Evolutionary conservation across 2,888 invertebrate genomes (phyloP).

Genomic region (Dasypolia templi): DNA sequence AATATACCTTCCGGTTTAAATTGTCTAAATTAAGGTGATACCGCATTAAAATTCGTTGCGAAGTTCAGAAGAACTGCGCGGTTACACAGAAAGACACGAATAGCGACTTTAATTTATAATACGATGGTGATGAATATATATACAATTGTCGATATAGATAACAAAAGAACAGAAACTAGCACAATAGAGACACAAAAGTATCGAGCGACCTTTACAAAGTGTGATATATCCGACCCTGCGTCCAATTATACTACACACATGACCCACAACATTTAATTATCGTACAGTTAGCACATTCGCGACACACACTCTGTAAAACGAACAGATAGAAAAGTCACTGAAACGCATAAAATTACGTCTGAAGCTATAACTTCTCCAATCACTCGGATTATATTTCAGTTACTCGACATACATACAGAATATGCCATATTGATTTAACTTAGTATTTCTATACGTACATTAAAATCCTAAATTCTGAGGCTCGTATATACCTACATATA

Average conservation of each 20-base stretch:
- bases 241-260: conserved; percentile 46
- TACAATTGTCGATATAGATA: background rate
- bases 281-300: conserved; percentile 68
- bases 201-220: conserved; percentile 6
- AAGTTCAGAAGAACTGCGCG: background rate
- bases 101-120: background rate
- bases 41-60: background rate
- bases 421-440: conserved; percentile 21
- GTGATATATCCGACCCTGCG: conserved; percentile 27
- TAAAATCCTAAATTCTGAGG: conserved; percentile 10
- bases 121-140: background rate
- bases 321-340: conserved; percentile 12
- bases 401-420: conserved; percentile 30
- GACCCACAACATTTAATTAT: conserved; percentile 68
- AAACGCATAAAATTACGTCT: background rate
- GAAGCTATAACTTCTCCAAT: background rate
- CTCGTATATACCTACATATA: background rate
- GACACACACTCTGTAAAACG: conserved; percentile 55
- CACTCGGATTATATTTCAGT: conserved; percentile 36
- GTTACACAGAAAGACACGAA: too few relatives aligned
- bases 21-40: background rate
- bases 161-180: background rate
- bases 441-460: background rate
- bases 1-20: background rate
- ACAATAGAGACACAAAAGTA: conserved; percentile 14